Evolutionary conservation across 2,797 vertebrate genomes (phyloP), one percentile per base, ranked within the genome.

Genomic region (Xerus rutilus): DNA sequence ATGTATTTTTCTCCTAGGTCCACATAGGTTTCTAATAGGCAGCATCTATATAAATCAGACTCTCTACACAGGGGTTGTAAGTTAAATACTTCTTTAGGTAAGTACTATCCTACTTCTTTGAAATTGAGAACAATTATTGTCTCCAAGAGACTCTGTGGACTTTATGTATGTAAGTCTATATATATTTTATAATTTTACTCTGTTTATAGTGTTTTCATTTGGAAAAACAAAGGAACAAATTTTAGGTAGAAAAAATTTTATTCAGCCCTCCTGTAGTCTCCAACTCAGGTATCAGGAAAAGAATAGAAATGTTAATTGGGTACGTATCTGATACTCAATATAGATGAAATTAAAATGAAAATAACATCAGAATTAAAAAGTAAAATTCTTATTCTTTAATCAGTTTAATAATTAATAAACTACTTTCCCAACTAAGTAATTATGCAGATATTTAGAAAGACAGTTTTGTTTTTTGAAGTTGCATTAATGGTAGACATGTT

Each of bases 321-420:
- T 69, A 52, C 8, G 79, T 47, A 86, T n/a, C 12, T 5, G 54
- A 45, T 54, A 5, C 52, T 86, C 25, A 59, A 28, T 62, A 20
- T 20, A 62, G 76, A 35, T 35, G 21, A 92, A 82, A 30, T 76
- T 82, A 82, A 43, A 17, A 59, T 87, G 62, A 83, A 92, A 82
- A 88, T 57, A 64, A 30, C 28, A 39, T 54, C 14, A 54, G 15
- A 85, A 52, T 82, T 78, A 57, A 11, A 70, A 93, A 52, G n/a
- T 43, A n/a, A 86, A 90, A 49, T 83, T 77, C 8, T 30, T 87
- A 4, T 43, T 88, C 78, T 77, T 92, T 78, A 8, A 73, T 88
- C 14, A 92, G 23, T 85, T 85, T 92, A 23, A 74, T 69, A 79
- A 92, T 85, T 92, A 23, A 74, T 69, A 79, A 92, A 65, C 47